A percentile compares a stretch with the other conserved stretches of the same genome.
These are phyloP conservation scores for Oncorhynchus clarkii DNA, from an alignment of 2,113 vertebrate species.

Conservation along the genomic window DNA sequence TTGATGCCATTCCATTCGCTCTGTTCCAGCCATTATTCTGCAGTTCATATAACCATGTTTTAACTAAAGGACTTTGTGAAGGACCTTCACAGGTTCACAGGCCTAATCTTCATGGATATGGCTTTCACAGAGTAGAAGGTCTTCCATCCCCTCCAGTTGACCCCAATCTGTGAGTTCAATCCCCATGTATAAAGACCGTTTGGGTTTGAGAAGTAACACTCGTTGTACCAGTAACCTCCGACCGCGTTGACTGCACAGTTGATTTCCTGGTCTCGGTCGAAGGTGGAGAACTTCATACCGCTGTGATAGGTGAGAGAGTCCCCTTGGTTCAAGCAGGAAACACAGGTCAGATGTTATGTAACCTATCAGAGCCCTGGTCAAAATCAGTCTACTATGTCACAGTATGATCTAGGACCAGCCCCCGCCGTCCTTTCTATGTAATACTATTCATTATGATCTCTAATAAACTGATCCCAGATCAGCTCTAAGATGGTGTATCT, in stretches of 20 bases:
- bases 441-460: too few species aligned
- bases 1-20: too few species aligned
- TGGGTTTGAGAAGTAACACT: background rate
- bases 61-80: too few species aligned
- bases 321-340: background rate
- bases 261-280: background rate
- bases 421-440: too few species aligned
- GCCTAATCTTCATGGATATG: background rate
- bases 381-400: too few species aligned
- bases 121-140: background rate
- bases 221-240: background rate
- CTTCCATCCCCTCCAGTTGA: background rate
- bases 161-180: background rate
- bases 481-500: too few species aligned
- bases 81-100: background rate
- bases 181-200: background rate
- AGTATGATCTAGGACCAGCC: too few species aligned
- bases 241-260: background rate
- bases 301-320: background rate
- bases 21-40: too few species aligned
- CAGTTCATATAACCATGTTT: too few species aligned
- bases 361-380: too few species aligned
- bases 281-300: background rate
- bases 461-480: too few species aligned
- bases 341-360: background rate